phyloP scores from a whole-genome alignment of 1,140 invertebrate species.

The Nasonia giraulti region DNA sequence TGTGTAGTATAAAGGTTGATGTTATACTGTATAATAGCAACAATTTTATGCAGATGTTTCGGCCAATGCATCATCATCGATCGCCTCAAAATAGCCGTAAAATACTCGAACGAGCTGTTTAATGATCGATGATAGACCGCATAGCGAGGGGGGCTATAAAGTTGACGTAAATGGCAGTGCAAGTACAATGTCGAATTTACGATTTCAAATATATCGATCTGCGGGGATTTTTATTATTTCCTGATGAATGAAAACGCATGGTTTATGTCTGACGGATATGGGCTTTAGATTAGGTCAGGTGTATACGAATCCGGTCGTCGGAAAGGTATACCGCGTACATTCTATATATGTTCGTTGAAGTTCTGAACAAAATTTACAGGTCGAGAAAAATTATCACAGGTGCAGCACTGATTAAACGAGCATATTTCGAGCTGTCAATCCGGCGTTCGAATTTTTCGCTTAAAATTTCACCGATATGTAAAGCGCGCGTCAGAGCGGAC shows the following conservation, averaged over 20 bases:
- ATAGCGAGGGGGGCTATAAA: neutral
- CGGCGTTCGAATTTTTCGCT: neutral
- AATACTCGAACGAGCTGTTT: constrained; percentile 20
- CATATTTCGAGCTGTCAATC: neutral
- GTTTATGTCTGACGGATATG: constrained; percentile 68
- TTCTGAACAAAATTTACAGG: no score
- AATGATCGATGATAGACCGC: neutral
- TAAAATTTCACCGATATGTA: neutral
- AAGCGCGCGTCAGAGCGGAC: neutral
- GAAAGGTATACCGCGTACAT: neutral
- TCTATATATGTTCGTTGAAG: no score
- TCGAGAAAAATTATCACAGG: no score
- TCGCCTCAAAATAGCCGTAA: neutral
- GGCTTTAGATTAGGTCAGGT: constrained; percentile 68
- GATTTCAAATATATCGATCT: constrained; percentile 33
- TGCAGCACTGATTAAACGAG: neutral
- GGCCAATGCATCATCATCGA: no score
- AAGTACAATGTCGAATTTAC: constrained; percentile 27
- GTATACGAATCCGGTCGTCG: neutral
- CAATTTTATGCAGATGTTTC: no score
- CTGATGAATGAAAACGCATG: constrained; percentile 65
- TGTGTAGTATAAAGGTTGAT: no score
- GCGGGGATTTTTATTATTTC: constrained; percentile 68
- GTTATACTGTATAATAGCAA: no score
- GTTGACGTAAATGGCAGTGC: neutral